Conservation (phyloP, 2,888 invertebrate species). For the Drosophila tanythrix region DNA sequence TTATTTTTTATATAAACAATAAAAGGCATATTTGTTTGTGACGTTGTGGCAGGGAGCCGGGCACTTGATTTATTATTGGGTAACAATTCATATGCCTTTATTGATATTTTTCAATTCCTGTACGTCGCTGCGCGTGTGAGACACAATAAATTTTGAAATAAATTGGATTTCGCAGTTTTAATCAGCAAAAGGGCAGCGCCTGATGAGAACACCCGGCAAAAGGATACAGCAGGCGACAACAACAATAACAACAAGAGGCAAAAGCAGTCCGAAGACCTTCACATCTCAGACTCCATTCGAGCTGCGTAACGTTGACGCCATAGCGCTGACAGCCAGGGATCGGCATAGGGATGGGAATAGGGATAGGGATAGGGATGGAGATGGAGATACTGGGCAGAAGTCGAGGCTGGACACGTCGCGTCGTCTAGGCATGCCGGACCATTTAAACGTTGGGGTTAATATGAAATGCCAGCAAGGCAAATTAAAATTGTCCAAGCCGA, state of each 20-base stretch:
- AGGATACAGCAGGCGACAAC: slow-evolving; percentile 12
- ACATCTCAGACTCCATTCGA: slow-evolving; percentile 21
- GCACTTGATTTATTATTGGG: slow-evolving; percentile 79
- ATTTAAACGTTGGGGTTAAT: slow-evolving; percentile 63
- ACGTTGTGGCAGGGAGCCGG: slow-evolving; percentile 24
- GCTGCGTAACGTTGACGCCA: slow-evolving; percentile 50
- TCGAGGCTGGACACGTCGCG: slow-evolving; percentile 47
- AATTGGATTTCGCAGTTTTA: slow-evolving; percentile 81
- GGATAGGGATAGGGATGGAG: slow-evolving; percentile 8
- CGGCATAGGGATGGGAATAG: slow-evolving; percentile 24
- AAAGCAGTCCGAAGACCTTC: slow-evolving; percentile 39
- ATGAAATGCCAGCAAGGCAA: slow-evolving; percentile 48
- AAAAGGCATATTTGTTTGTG: slow-evolving; percentile 76
- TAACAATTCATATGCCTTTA: slow-evolving; percentile 80
- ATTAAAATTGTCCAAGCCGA: not conserved
- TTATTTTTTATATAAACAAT: slow-evolving; percentile 68
- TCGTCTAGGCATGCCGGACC: slow-evolving; percentile 68
- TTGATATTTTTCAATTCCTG: slow-evolving; percentile 78
- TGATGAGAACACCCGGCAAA: slow-evolving; percentile 53
- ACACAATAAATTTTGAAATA: slow-evolving; percentile 81
- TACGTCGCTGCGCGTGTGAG: slow-evolving; percentile 75
- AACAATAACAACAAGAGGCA: not conserved
- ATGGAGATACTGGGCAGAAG: slow-evolving; percentile 21
- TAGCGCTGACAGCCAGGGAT: slow-evolving; percentile 48
- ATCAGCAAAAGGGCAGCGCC: slow-evolving; percentile 70